Percentiles rank a stretch among this genome's conserved stretches.
Evolutionary conservation across 2,797 vertebrate species (phyloP).

Genomic region (Peromyscus nudipes): DNA sequence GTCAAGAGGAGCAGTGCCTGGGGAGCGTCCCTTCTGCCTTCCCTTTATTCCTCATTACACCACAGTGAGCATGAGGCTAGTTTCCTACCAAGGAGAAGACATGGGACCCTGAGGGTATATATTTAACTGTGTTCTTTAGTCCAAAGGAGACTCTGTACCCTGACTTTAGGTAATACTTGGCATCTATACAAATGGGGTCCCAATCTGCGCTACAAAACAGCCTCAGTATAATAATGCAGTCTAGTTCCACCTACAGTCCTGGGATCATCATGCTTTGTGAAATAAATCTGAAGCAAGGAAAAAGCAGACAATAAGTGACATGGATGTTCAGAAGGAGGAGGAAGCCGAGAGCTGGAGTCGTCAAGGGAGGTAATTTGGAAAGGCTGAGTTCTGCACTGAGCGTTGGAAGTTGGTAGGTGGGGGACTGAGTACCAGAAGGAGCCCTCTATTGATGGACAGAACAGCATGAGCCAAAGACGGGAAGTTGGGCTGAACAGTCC

Average conservation of each 20-base stretch:
- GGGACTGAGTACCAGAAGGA: not conserved
- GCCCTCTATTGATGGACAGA: not conserved
- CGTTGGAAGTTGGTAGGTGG: not conserved
- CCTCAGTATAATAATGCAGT: not conserved
- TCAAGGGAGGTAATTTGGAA: not conserved
- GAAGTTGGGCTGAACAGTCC: not conserved
- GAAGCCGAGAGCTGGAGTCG: not conserved
- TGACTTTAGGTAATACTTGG: not conserved
- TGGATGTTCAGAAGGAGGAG: not conserved
- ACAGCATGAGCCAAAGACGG: not conserved
- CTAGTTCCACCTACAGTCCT: not conserved
- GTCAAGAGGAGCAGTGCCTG: not conserved
- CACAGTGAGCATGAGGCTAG: not conserved
- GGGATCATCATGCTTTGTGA: not conserved
- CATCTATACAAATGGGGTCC: not conserved
- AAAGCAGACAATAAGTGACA: not conserved
- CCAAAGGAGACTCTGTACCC: not conserved
- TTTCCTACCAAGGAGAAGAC: not conserved
- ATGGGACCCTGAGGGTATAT: not conserved
- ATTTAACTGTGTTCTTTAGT: slow-evolving; percentile 13
- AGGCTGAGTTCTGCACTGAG: not conserved
- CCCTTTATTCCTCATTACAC: not conserved
- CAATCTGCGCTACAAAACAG: not conserved
- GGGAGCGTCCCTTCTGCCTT: not conserved
- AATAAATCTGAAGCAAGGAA: not conserved